Base-by-base conservation (phyloP, 53 echinoderm and acorn worm species). In the Paracentrotus lividus region DNA sequence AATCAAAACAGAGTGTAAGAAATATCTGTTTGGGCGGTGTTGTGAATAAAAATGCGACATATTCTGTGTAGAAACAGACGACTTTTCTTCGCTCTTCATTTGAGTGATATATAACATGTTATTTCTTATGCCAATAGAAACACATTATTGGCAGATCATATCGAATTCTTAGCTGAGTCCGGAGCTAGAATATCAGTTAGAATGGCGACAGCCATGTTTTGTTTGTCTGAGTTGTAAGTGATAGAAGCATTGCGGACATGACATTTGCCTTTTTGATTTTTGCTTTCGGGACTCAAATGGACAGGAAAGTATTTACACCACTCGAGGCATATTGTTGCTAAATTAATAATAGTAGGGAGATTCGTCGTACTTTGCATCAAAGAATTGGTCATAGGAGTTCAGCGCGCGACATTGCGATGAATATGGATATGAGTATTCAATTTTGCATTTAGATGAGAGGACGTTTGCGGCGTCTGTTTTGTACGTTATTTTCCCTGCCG, bases 301-400 rank as follows among this genome's bases (percentile, higher is more conserved):
- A 47, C 90, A 90, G 90, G 90, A 90, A 90, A 90, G 90, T 75
- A 90, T 90, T 90, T 90, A 51, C 90, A 90, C 90, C 72, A 47
- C 29, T 32, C 45, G 33, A 29, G 49, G 33, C 14, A 72, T 72
- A 90, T 68, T 90, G 90, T 52, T 72, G 31, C 52, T 72, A 90
- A 90, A 72, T 90, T 72, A 90, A 90, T 90, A 90, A 90, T 72
- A 90, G 90, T 69, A 47, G 34, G 90, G 90, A 49, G 90, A 90
- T 49, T 31, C 49, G 90, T 49, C 31, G 69, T 51, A 72, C 90
- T 90, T 72, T 90, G 49, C 90, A 90, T 68, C 72, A 90, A 72
- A n/a, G n/a, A n/a, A n/a, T n/a, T n/a, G n/a, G n/a, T n/a, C n/a
- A n/a, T n/a, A n/a, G n/a, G n/a, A n/a, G n/a, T n/a, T n/a, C n/a